Conservation (phyloP, 2,797 vertebrate genomes). For the Columba guinea region DNA sequence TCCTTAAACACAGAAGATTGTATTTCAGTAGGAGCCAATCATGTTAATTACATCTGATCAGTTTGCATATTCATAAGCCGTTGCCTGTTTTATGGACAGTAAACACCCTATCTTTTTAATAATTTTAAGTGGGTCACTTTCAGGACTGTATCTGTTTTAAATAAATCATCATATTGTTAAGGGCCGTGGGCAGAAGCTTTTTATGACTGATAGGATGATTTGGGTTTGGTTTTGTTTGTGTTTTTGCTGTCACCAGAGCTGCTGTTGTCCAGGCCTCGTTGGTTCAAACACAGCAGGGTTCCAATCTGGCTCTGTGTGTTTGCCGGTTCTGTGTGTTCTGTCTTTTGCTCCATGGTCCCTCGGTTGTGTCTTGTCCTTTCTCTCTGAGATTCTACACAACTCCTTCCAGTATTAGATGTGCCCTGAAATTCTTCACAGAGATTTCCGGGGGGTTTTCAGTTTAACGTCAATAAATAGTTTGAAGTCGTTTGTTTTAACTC, state of each 20-base stretch:
- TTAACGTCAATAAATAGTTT: not conserved
- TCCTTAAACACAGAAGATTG: constrained; percentile 73
- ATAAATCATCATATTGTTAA: constrained; percentile 77
- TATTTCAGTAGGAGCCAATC: constrained; percentile 79
- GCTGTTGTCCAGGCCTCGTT: not conserved
- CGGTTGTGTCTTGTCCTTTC: not conserved
- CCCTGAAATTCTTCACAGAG: not conserved
- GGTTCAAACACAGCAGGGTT: not conserved
- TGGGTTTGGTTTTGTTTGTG: not conserved
- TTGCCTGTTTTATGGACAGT: constrained; percentile 79
- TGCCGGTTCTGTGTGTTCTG: rapidly evolving
- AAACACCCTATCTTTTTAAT: constrained; percentile 79
- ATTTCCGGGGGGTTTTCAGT: not conserved
- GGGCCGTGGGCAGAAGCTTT: constrained; percentile 57
- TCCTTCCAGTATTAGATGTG: not conserved
- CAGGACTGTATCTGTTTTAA: constrained; percentile 78
- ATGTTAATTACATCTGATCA: constrained; percentile 81
- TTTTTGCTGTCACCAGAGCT: not conserved
- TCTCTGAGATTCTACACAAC: not conserved
- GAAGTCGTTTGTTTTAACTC: not conserved
- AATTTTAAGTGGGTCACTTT: constrained; percentile 83
- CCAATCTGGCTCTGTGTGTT: not conserved
- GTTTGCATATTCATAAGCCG: constrained; percentile 82
- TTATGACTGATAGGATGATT: not conserved
- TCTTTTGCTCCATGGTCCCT: not conserved